Base-by-base conservation (phyloP, 1,140 invertebrate species). In the Drosophila ananassae region DNA sequence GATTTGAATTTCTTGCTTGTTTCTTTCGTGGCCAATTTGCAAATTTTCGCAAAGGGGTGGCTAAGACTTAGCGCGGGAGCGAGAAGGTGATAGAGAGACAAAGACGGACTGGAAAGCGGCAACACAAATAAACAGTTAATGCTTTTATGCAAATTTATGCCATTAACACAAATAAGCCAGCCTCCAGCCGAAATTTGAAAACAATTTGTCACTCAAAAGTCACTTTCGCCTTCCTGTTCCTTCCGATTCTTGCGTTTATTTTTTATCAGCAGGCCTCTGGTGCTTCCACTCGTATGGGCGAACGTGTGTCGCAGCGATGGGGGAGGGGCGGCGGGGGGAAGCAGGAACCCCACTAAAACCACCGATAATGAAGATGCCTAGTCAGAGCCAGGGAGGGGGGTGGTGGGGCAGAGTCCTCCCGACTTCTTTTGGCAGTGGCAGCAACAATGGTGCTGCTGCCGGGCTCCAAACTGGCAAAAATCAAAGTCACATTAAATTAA, bases 151-250 rank as follows among this genome's bases (percentile, higher is more conserved):
- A 89, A 89, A 89, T 89, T 89, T 89, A 89, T 89, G 84, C 83
- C 83, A 89, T 89, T 89, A 89, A 89, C 83, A 87, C 82, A 85
- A 87, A 85, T 85, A 85, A 89, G 82, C 78, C 22, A 53, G 25
- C 30, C 62, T 37, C 64, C 75, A 75, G 74, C 62, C 47, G 61
- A 89, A 87, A 89, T 89, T 89, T 89, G 73, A 89, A 89, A 89
- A 89, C 84, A 89, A 89, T 89, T 89, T 89, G 83, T 89, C 83
- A 89, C 83, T 89, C 83, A 89, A 89, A 89, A 89, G 83, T 89
- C 83, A 89, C 83, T 79, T 79, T 75, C 63, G 57, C 63, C 56
- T 74, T 50, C 69, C 61, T 12, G 63, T 57, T 64, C 52, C 17
- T 22, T 30, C 8, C 13, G 41, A 53, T 61, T 67, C 3, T 44